Conservation (phyloP, 2,888 invertebrate species). For the Pheosia tremula region DNA sequence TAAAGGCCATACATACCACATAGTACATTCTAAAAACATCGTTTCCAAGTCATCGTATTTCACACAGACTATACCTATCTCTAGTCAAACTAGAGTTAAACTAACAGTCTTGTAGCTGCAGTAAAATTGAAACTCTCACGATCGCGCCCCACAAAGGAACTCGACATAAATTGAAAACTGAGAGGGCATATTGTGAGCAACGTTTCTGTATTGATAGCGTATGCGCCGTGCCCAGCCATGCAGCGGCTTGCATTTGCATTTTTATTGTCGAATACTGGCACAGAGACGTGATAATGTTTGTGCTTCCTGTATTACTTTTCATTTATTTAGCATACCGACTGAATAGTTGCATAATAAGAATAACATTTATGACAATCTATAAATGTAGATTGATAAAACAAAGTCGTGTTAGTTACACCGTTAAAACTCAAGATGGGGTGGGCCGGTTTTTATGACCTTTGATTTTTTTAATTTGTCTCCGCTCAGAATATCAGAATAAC, state of each 20-base stretch:
- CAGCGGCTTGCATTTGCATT: not conserved
- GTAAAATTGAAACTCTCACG: not conserved
- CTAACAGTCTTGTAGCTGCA: not conserved
- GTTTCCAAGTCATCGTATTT: too few species aligned
- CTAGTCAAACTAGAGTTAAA: not conserved
- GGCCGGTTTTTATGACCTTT: too few species aligned
- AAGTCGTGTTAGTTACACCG: too few species aligned
- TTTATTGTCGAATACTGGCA: not conserved
- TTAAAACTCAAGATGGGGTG: too few species aligned
- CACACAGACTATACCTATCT: not conserved
- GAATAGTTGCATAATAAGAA: too few species aligned
- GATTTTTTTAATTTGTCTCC: too few species aligned
- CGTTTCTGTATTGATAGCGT: not conserved
- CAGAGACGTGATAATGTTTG: not conserved
- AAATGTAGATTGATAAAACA: too few species aligned
- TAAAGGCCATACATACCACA: too few species aligned
- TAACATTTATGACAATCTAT: too few species aligned
- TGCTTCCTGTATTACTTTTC: not conserved
- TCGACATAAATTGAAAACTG: constrained; percentile 51
- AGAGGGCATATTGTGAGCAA: constrained; percentile 39
- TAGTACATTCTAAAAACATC: too few species aligned
- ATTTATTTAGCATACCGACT: not conserved
- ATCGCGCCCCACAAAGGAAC: constrained; percentile 39
- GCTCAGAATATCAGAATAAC: too few species aligned
- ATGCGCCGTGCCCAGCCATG: not conserved